Base-by-base conservation (phyloP, 2,797 vertebrate species). In the Falco novaeseelandiae region DNA sequence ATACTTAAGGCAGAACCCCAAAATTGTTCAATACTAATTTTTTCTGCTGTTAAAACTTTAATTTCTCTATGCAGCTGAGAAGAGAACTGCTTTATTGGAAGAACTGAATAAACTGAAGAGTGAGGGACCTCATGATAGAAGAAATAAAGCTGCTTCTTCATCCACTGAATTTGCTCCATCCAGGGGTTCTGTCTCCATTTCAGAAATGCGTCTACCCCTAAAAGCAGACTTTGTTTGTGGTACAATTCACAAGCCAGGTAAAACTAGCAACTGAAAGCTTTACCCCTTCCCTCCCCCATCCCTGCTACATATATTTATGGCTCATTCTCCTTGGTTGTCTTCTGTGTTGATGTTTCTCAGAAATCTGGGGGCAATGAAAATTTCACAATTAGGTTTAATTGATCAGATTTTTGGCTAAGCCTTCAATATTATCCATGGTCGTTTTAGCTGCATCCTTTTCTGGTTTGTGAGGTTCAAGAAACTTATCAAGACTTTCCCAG, bases 191-290 rank as follows among this genome's bases (percentile, higher is more conserved):
- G 97, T 99, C 92, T 98, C 98, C 32, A 96, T 99, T 92, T 99
- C 99, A 83, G 99, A 99, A 95, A 97, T 99, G 12, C 98, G 99
- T 46, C 98, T 99, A 87, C 99, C 99, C 81, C 98, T 99, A 5
- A 99, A 99, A 97, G 99, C 99, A 25, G 99, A 99, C 82, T 99
- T 99, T 96, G 98, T 99, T 21, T 99, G 99, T 55, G 98, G 99
- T 71, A 98, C 98, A 4, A 98, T 97, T 93, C 99, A 99, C 96
- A 99, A 98, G 90, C 98, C 99, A 98, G 99, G 99, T 99, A 98
- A 92, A 78, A 18, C 6, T 22, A 73, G 25, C 21, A 87, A 34
- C 29, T 61, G 29, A 67, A 88, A 67, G 4, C n/a, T 85, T 70
- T 30, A 38, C 8, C 2, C 5, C 2, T 78, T 83, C 13, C 4